Base-by-base conservation (phyloP, 2,888 invertebrate genomes). In the Pristionchus japonicus region DNA sequence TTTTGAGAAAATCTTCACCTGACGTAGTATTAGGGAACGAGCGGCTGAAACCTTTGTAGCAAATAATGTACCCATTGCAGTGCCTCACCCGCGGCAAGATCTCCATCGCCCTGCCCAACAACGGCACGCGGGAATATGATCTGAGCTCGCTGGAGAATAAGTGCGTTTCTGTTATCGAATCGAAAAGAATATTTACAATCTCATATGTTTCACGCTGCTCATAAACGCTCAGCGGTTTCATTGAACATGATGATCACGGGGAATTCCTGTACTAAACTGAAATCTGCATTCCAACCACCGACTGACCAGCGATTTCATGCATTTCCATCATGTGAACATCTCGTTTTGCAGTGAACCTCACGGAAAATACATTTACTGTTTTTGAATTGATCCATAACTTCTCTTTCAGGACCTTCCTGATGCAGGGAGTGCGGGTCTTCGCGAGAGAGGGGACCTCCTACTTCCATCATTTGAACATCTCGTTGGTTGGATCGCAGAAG, bases 1-100 rank as follows among this genome's bases (percentile, higher is more conserved):
- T n/a, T n/a, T n/a, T n/a, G n/a, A n/a, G n/a, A n/a, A n/a, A n/a
- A n/a, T n/a, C n/a, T n/a, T n/a, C n/a, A n/a, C n/a, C n/a, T n/a
- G n/a, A n/a, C n/a, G n/a, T n/a, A n/a, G n/a, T n/a, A n/a, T n/a
- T n/a, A n/a, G n/a, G n/a, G n/a, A n/a, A n/a, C n/a, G n/a, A n/a
- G n/a, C n/a, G n/a, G n/a, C n/a, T n/a, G n/a, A n/a, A n/a, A n/a
- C n/a, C n/a, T n/a, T n/a, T n/a, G n/a, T n/a, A n/a, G n/a, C n/a
- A n/a, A n/a, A n/a, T n/a, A n/a, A n/a, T n/a, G n/a, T n/a, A n/a
- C n/a, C n/a, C n/a, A n/a, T 84, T 86, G 0, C 47, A 88, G 40
- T 95, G 95, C 92, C 91, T 91, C 23, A 94, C 95, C 0, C 93
- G 94, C 89, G 95, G 95, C 31, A 90, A 92, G 70, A 82, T 92